phyloP scores from a whole-genome alignment of 2,113 vertebrate genomes.

The Cygnus buccinator region DNA sequence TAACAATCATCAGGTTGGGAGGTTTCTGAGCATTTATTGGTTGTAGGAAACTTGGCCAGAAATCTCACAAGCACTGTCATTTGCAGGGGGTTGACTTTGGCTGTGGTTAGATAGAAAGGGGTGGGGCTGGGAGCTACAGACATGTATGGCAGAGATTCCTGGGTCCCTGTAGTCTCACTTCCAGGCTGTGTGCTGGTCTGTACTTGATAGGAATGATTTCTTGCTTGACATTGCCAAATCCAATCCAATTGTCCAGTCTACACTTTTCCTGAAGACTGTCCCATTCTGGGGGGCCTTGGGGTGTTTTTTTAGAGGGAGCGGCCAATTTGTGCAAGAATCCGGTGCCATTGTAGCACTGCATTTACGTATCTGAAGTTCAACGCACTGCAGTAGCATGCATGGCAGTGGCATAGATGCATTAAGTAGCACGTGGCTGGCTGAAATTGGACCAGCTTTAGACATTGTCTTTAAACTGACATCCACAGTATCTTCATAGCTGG shows the following conservation, averaged over 20 bases:
- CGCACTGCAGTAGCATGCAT: accelerated
- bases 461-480: not conserved
- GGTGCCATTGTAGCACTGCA: not conserved
- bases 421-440: not conserved
- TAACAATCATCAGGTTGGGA: not conserved
- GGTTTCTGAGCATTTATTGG: not conserved
- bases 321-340: not conserved
- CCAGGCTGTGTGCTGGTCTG: not conserved
- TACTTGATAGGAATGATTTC: not conserved
- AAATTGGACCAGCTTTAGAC: not conserved
- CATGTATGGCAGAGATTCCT: not conserved
- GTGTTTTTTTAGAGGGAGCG: not conserved
- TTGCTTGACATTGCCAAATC: not conserved
- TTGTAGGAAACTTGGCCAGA: not conserved
- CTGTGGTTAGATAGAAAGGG: not conserved
- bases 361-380: not conserved
- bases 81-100: not conserved
- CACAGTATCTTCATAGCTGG: not conserved
- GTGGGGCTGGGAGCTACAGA: not conserved
- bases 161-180: not conserved
- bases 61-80: accelerated
- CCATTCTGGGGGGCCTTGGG: accelerated
- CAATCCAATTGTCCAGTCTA: not conserved
- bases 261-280: not conserved
- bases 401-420: accelerated